phyloP scores from a whole-genome alignment of 2,888 invertebrate genomes.

The Stenoptilia bipunctidactyla region DNA sequence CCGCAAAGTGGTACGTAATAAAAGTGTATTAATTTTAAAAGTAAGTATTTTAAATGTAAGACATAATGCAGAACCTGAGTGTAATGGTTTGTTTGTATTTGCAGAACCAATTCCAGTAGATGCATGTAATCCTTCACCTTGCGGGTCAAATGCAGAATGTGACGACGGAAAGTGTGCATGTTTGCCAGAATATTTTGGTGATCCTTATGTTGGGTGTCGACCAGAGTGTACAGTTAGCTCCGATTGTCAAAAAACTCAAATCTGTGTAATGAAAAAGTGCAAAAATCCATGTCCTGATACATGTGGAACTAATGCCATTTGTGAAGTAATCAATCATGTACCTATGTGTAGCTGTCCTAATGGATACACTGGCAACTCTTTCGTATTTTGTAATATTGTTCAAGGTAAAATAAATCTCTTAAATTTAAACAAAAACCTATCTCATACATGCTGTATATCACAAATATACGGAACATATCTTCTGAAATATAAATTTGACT shows the following conservation, averaged over 20 bases:
- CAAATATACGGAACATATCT: no score
- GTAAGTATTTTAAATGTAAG: conserved; percentile 1
- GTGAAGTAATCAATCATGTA: conserved; percentile 82
- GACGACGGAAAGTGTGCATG: conserved; percentile 78
- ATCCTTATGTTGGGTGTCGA: conserved; percentile 82
- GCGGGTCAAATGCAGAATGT: conserved; percentile 82
- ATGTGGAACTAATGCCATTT: conserved; percentile 82
- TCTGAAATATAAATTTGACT: no score
- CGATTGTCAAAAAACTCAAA: conserved; percentile 78
- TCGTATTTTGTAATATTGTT: conserved; percentile 73
- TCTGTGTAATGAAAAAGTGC: conserved; percentile 82
- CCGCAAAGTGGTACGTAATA: conserved; percentile 36
- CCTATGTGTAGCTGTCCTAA: conserved; percentile 81
- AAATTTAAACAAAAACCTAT: no score
- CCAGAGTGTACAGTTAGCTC: conserved; percentile 85
- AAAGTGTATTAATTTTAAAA: background rate
- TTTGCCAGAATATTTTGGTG: conserved; percentile 79
- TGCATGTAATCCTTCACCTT: conserved; percentile 76
- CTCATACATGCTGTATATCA: no score
- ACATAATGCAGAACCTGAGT: no score
- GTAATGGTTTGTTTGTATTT: conserved; percentile 9
- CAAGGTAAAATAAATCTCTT: conserved; percentile 61
- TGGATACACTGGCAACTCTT: conserved; percentile 83
- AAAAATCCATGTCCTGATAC: conserved; percentile 83
- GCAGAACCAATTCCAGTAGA: conserved; percentile 47